Conservation (phyloP, 2,797 vertebrate genomes). For the Pitangus sulphuratus region DNA sequence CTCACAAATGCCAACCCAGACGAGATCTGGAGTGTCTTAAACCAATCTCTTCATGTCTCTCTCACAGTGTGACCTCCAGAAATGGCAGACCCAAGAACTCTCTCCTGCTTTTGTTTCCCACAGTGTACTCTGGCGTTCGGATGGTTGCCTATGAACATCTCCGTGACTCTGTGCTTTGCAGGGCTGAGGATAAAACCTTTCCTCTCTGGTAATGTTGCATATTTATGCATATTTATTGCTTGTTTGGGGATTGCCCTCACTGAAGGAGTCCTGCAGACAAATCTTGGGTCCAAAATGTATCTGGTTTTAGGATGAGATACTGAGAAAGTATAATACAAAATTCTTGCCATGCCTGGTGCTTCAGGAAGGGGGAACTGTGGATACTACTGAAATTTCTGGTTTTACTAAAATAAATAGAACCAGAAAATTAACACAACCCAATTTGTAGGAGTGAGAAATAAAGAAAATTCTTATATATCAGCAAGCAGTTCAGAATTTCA, state of each 20-base stretch:
- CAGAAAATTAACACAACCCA: background rate
- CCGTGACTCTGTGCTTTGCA: slow-evolving; percentile 81
- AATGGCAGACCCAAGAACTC: background rate
- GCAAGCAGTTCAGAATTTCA: background rate
- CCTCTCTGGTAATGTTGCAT: slow-evolving; percentile 81
- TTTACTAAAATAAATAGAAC: background rate
- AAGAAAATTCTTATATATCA: background rate
- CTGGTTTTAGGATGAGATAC: background rate
- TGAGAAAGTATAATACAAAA: background rate
- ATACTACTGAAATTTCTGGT: background rate
- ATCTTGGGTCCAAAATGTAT: background rate
- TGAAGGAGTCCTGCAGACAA: background rate
- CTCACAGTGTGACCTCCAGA: background rate
- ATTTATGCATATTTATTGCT: background rate
- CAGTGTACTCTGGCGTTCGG: slow-evolving; percentile 85
- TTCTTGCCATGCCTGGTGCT: background rate
- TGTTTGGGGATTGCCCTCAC: background rate
- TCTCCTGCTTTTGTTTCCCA: slow-evolving; percentile 2
- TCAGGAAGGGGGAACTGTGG: background rate
- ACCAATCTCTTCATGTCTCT: background rate
- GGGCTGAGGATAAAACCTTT: slow-evolving; percentile 78
- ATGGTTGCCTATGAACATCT: slow-evolving; percentile 86
- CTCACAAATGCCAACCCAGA: fast-evolving
- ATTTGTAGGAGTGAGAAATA: background rate
- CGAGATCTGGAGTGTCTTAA: background rate